Base-by-base conservation (phyloP, 2,888 invertebrate genomes). In the Sinhomidia bicolor region DNA sequence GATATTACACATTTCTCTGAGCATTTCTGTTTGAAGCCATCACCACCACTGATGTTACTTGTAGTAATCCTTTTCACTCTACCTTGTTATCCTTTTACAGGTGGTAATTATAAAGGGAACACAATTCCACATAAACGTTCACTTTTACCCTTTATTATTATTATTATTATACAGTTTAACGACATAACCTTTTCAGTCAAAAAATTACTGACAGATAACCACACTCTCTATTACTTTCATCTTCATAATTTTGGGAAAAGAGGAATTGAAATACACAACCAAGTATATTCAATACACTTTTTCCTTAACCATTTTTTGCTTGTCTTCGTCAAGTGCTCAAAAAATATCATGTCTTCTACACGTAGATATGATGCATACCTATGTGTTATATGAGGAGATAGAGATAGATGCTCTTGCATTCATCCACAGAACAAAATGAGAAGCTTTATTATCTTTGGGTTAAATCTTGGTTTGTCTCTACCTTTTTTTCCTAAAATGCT, bases 101-200 rank as follows among this genome's bases (percentile, higher is more conserved):
- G 91, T 90, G 90, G 91, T 91, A 91, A 91, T 91, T 91, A 90
- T 90, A 90, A 90, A 89, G 83, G 83, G 89, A 90, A 84, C 51
- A 78, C 29, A 68, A 36, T 68, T 68, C 36, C 2, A 36, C 36
- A 1, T 36, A 68, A 68, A n/a, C 36, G 68, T 1, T 68, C 36
- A 36, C 32, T 68, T 79, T 51, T 79, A 32, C 14, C 36, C 78
- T 74, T 65, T n/a, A n/a, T n/a, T n/a, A n/a, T n/a, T n/a, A n/a
- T 20, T 79, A 47, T 83, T 71, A 71, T 83, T 65, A 47, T 71
- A 29, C 60, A 36, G 23, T 89, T 85, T 90, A 88, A 88, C 88
- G 85, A 90, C 88, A 88, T 90, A 88, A 90, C 88, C 90, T 89
- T 90, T 89, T 83, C 88, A 85, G 89, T 90, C 85, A 82, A 68